These are phyloP conservation scores for Apamea monoglypha DNA, from an alignment of 2,888 invertebrate species.

Conservation along the genomic window DNA sequence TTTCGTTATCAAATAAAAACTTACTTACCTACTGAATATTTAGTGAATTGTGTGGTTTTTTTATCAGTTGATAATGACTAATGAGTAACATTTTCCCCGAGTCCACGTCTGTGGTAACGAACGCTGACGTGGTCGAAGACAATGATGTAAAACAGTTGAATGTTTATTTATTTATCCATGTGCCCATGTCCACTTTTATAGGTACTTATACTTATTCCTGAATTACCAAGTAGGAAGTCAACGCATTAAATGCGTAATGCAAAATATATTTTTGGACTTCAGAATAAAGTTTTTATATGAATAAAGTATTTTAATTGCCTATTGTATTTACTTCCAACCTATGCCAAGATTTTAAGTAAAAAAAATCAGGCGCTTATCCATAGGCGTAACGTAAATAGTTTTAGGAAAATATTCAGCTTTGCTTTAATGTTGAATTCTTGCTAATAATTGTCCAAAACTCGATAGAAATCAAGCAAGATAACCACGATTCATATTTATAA, in stretches of 20 bases:
- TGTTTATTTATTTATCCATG: background rate
- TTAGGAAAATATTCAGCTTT: slow-evolving; percentile 17
- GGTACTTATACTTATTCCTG: background rate
- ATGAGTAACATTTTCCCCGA: background rate
- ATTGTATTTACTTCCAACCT: slow-evolving; percentile 25
- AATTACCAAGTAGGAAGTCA: slow-evolving; percentile 31
- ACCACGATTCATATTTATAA: background rate
- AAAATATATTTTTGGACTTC: slow-evolving; percentile 4
- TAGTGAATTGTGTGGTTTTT: slow-evolving; percentile 4
- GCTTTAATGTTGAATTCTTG: slow-evolving; percentile 9
- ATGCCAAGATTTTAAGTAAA: background rate
- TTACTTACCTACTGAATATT: background rate
- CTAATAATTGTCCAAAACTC: slow-evolving; percentile 6
- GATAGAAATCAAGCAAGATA: background rate
- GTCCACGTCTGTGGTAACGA: slow-evolving; percentile 1
- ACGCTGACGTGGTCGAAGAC: slow-evolving; percentile 29
- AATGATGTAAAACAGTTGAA: background rate
- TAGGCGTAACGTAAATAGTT: slow-evolving; percentile 25
- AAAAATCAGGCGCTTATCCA: background rate
- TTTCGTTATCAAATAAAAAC: background rate
- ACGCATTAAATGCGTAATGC: slow-evolving; percentile 14
- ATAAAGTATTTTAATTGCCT: slow-evolving; percentile 30
- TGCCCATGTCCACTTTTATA: background rate
- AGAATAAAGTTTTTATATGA: background rate
- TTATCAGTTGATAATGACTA: slow-evolving; percentile 20